These are phyloP conservation scores for Cyclina sinensis DNA, from an alignment of 1,140 invertebrate genomes.

Conservation along the genomic window DNA sequence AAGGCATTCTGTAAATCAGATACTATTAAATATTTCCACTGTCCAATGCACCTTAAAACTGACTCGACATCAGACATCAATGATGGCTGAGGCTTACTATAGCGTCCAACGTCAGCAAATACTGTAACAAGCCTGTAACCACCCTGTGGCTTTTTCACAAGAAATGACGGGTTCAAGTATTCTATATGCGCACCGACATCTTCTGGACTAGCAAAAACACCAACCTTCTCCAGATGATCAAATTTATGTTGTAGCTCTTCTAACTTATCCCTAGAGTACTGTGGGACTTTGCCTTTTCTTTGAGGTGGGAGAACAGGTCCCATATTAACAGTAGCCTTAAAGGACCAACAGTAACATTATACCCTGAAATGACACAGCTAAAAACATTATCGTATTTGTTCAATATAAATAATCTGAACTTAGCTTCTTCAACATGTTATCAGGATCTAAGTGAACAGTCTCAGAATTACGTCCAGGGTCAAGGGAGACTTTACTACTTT, in stretches of 20 bases:
- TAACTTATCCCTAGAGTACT: constrained; percentile 61
- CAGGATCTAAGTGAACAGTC: constrained; percentile 54
- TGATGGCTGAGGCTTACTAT: constrained; percentile 44
- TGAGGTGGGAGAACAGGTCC: constrained; percentile 68
- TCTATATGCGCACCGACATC: constrained; percentile 51
- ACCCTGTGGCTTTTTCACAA: constrained; percentile 21
- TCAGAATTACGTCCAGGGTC: not conserved
- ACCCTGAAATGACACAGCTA: constrained; percentile 17
- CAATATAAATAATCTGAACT: not conserved
- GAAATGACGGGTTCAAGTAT: constrained; percentile 69
- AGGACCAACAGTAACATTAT: constrained; percentile 60
- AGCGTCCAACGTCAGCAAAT: constrained; percentile 39
- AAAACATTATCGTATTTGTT: constrained; percentile 63
- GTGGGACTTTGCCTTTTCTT: constrained; percentile 64
- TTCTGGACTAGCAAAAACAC: not conserved
- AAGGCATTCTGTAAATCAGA: constrained; percentile 67
- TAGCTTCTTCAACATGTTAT: not conserved
- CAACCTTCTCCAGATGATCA: constrained; percentile 58
- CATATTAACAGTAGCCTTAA: constrained; percentile 67
- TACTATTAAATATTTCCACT: constrained; percentile 65
- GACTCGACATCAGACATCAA: constrained; percentile 41
- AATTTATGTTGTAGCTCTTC: constrained; percentile 65
- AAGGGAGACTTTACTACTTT: not conserved
- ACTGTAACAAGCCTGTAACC: constrained; percentile 36
- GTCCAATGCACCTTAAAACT: constrained; percentile 17